Conservation (phyloP, 2,113 vertebrate species). For the Tonatia bakeri region DNA sequence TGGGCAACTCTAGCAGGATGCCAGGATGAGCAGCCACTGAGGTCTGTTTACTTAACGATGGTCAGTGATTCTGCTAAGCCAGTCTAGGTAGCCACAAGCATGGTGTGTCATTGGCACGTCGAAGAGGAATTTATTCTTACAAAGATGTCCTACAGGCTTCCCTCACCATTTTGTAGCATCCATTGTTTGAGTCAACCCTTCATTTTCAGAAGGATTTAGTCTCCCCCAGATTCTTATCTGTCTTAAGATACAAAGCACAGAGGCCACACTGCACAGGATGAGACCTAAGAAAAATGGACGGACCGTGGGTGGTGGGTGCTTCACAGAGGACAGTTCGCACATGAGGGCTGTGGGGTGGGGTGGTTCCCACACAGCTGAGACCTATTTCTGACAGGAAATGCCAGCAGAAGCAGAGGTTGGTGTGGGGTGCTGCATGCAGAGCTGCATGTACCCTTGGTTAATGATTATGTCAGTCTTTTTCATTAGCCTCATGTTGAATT, state of each 20-base stretch:
- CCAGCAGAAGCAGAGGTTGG: neutral
- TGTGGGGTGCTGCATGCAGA: neutral
- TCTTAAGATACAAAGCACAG: neutral
- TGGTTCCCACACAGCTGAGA: slow-evolving; percentile 31
- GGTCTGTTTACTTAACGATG: neutral
- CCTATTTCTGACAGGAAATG: slow-evolving; percentile 31
- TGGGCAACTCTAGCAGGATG: neutral
- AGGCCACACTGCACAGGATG: neutral
- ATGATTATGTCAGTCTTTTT: neutral
- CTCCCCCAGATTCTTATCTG: neutral
- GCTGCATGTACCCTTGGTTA: neutral
- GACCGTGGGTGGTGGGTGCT: neutral
- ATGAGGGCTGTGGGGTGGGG: neutral
- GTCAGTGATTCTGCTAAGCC: neutral
- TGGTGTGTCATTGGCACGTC: neutral
- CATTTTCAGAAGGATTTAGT: neutral
- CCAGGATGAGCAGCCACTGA: neutral
- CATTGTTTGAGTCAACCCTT: neutral
- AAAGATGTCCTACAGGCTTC: neutral
- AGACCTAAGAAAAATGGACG: neutral
- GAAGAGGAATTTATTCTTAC: slow-evolving; percentile 28
- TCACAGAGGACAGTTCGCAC: neutral
- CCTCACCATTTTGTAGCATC: neutral
- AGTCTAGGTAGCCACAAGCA: neutral
- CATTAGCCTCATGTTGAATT: slow-evolving; percentile 1